phyloP scores from a whole-genome alignment of 2,113 vertebrate species.

The Mugil cephalus region DNA sequence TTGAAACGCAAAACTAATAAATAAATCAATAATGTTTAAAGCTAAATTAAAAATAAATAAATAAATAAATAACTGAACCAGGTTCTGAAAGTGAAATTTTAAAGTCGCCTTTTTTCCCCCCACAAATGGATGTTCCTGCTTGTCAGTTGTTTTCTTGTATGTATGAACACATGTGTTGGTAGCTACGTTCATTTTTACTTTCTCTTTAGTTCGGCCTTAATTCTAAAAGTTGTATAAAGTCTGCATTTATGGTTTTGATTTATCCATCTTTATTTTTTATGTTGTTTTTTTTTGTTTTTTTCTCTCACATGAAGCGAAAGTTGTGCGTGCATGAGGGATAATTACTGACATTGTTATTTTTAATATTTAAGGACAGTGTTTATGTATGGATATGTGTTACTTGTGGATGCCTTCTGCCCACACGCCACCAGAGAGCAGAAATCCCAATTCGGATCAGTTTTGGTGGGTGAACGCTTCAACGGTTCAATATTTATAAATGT shows the following conservation, averaged over 20 bases:
- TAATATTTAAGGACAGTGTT: slow-evolving; percentile 45
- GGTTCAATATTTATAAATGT: too few species aligned
- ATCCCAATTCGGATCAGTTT: too few species aligned
- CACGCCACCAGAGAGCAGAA: too few species aligned
- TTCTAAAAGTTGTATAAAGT: slow-evolving; percentile 31
- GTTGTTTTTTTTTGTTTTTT: too few species aligned
- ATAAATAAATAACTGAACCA: background rate
- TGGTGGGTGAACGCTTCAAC: too few species aligned
- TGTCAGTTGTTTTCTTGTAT: background rate
- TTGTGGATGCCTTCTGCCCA: too few species aligned
- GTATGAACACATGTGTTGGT: slow-evolving; percentile 11
- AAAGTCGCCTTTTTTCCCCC: slow-evolving; percentile 11
- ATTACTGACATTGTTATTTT: background rate
- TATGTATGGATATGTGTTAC: background rate
- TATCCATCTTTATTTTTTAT: too few species aligned
- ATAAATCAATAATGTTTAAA: slow-evolving; percentile 9
- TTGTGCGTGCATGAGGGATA: background rate
- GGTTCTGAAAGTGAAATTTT: background rate
- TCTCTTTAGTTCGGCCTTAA: slow-evolving; percentile 44
- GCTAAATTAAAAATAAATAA: too few species aligned
- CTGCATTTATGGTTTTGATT: background rate
- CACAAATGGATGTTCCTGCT: background rate
- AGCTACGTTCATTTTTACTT: slow-evolving; percentile 1
- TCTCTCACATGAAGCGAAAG: background rate
- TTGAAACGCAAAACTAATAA: background rate